Percentiles rank a stretch among this genome's conserved stretches.
phyloP scores from a whole-genome alignment of 1,140 invertebrate genomes.

The Cherax quadricarinatus region DNA sequence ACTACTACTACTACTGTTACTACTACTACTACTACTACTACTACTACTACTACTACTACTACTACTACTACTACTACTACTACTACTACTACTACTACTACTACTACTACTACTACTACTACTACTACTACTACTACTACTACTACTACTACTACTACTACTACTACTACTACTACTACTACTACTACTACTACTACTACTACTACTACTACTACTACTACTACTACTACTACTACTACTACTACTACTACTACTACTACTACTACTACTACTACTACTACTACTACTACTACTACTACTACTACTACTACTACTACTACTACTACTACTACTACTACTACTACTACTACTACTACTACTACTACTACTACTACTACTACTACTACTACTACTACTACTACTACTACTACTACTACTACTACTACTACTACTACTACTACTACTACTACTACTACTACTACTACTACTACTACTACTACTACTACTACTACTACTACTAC shows the following conservation, averaged over 20 bases:
- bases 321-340: no score
- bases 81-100: neutral
- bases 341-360: no score
- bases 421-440: neutral
- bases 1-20: neutral
- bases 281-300: neutral
- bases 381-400: no score
- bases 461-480: conserved; percentile 15
- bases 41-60: neutral
- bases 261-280: conserved; percentile 22
- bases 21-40: neutral
- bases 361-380: no score
- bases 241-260: neutral
- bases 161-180: no score
- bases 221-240: neutral
- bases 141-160: no score
- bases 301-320: no score
- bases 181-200: no score
- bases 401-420: no score
- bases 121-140: no score
- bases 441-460: neutral
- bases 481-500: neutral
- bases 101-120: no score
- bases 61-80: conserved; percentile 26
- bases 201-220: no score